These are phyloP conservation scores for Poecile atricapillus DNA, from an alignment of 2,113 vertebrate species.

Conservation along the genomic window DNA sequence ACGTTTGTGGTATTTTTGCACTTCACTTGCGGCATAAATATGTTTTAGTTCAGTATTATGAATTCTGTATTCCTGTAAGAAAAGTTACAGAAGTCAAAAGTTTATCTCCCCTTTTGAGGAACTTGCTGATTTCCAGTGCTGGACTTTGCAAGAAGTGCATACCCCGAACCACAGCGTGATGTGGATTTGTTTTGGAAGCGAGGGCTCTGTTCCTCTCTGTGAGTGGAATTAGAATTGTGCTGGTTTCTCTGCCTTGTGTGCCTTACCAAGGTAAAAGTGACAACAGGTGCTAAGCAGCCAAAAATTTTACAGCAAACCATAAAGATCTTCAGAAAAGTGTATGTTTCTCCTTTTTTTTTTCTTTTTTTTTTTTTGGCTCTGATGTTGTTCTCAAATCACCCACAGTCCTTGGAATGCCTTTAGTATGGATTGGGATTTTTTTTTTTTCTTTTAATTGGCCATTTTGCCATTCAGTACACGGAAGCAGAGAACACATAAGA, in stretches of 20 bases:
- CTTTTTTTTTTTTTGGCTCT: not conserved
- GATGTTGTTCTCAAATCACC: not conserved
- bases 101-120: not conserved
- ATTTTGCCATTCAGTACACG: not conserved
- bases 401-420: not conserved
- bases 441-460: not conserved
- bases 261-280: not conserved
- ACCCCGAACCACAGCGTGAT: not conserved
- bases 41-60: not conserved
- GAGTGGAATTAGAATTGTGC: not conserved
- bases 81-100: not conserved
- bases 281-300: not conserved
- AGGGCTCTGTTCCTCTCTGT: not conserved
- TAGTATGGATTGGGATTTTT: not conserved
- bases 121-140: not conserved
- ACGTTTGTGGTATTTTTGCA: fast-evolving
- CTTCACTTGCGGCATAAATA: not conserved
- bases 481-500: not conserved
- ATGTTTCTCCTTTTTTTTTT: not conserved
- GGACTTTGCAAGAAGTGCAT: not conserved
- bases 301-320: not conserved
- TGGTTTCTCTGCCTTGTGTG: not conserved
- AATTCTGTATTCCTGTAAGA: not conserved
- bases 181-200: not conserved
- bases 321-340: not conserved